A percentile compares a stretch with the other conserved stretches of the same genome.
phyloP scores from a whole-genome alignment of 2,888 invertebrate species.

The Amphipoea oculea region DNA sequence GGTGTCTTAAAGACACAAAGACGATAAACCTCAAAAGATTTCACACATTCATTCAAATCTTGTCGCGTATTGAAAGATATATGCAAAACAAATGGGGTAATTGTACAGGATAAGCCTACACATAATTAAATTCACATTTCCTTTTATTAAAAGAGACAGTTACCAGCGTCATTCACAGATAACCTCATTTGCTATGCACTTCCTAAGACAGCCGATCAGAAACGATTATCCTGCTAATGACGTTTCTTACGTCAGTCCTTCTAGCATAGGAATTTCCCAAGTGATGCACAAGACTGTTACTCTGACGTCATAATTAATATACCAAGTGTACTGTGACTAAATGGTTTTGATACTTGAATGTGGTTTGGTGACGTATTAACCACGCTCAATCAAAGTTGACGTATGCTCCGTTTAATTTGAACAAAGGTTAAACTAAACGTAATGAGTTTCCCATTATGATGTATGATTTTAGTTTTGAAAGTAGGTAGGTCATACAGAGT shows the following conservation, averaged over 20 bases:
- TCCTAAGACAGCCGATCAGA: constrained; percentile 32
- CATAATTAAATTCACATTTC: background rate
- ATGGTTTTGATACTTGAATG: constrained; percentile 28
- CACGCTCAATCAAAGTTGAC: constrained; percentile 16
- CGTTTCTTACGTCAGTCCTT: constrained; percentile 22
- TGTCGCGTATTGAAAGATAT: too few relatives aligned
- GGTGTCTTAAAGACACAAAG: too few relatives aligned
- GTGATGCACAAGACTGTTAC: constrained; percentile 3
- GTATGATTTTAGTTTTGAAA: constrained; percentile 27
- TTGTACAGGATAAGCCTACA: background rate
- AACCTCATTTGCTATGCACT: constrained; percentile 9
- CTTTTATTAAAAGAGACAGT: background rate
- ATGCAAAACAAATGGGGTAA: background rate
- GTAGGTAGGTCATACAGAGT: background rate
- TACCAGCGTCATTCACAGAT: constrained; percentile 11
- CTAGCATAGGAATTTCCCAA: constrained; percentile 11
- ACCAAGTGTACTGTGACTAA: constrained; percentile 25
- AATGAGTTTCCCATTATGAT: constrained; percentile 28
- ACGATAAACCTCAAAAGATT: background rate
- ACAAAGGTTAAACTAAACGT: background rate
- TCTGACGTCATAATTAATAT: constrained; percentile 28
- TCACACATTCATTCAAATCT: background rate
- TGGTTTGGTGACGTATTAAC: constrained; percentile 22
- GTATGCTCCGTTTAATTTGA: constrained; percentile 1
- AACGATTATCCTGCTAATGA: constrained; percentile 35